These are phyloP conservation scores for Leptinotarsa texana DNA, from an alignment of 1,140 invertebrate genomes.

Conservation along the genomic window DNA sequence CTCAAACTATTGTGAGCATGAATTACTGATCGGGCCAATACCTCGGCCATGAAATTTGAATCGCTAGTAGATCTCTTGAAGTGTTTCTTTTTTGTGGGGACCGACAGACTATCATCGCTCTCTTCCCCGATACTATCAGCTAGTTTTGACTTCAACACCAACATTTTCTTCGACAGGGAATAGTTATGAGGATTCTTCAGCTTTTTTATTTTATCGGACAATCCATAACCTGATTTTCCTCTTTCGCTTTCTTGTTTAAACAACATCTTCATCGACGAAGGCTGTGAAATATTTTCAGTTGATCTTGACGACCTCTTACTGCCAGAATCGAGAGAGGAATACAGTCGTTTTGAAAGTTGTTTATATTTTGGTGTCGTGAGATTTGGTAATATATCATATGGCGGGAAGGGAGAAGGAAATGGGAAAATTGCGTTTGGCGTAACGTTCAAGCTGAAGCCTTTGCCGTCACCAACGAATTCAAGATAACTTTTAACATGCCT, in stretches of 20 bases:
- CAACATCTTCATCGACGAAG: conserved; percentile 55
- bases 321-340: conserved; percentile 28
- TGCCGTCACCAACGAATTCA: conserved; percentile 52
- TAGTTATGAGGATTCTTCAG: conserved; percentile 60
- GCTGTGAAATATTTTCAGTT: conserved; percentile 42
- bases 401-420: conserved; percentile 31
- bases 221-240: conserved; percentile 56
- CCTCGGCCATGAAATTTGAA: conserved; percentile 65
- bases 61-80: conserved; percentile 63
- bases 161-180: conserved; percentile 60
- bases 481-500: conserved; percentile 51
- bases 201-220: conserved; percentile 61
- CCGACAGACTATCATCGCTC: conserved; percentile 40
- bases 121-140: conserved; percentile 55
- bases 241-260: conserved; percentile 63
- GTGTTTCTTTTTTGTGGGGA: conserved; percentile 48
- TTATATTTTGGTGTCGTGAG: conserved; percentile 26
- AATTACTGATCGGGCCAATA: conserved; percentile 66
- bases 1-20: conserved; percentile 63
- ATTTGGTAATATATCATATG: conserved; percentile 18
- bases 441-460: conserved; percentile 49
- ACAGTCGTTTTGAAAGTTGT: conserved; percentile 34
- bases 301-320: conserved; percentile 31
- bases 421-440: conserved; percentile 27
- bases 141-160: conserved; percentile 55